Base-by-base conservation (phyloP, 2,888 invertebrate species). In the Stomorhina lunata region DNA sequence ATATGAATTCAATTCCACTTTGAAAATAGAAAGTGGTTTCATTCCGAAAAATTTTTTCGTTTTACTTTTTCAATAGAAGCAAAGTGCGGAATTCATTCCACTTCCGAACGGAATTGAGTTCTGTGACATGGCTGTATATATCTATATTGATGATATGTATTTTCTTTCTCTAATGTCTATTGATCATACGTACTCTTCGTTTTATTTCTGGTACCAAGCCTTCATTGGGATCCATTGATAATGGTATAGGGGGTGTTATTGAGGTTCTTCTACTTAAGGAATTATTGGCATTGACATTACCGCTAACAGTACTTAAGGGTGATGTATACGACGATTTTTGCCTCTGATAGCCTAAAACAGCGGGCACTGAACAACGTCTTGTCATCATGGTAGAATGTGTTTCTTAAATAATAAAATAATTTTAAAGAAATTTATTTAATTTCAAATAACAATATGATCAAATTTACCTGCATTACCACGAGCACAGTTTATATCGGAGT, bases 171-270 rank as follows among this genome's bases (percentile, higher is more conserved):
- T 72, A 90, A 83, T 90, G 90, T 27, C 90, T 87, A 85, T 90
- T 90, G 17, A 90, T 90, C 90, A 90, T 90, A 61, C 90, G 88
- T 2, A 90, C 90, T 34, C 90, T 87, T 10, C 90, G 87, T 84
- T 90, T 90, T 0, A 83, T 55, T 80, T 90, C 90, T 5, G 59
- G 27, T 43, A 27, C 29, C 29, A 76, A 66, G 29, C 84, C 80
- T 81, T 86, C 86, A 57, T 68, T 68, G 66, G 68, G 78, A 75
- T 72, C 84, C 22, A 78, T 12, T 72, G 53, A 4, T 37, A 53
- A 43, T 9, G 57, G 10, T 29, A 71, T 25, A 29, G 37, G 2
- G 4, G 71, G 53, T 43, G 84, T 80, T 57, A 87, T 72, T 5
- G 87, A 86, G 7, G 88, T 88, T 43, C 87, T 86, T 15, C 89